phyloP scores from a whole-genome alignment of 2,797 vertebrate genomes.

The Lycodopsis pacificus region DNA sequence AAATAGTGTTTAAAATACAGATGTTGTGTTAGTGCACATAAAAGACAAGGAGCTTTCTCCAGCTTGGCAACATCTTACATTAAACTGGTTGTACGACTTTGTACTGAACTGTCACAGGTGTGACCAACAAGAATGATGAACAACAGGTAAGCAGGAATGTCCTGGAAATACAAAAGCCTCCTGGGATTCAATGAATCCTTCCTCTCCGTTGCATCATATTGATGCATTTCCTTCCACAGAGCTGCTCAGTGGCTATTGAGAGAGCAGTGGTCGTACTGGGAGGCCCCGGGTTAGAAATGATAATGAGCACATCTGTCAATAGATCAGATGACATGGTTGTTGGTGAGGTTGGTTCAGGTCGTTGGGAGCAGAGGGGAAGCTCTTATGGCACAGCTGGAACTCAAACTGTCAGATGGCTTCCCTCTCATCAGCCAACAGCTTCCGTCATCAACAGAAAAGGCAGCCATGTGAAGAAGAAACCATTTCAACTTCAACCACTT shows the following conservation, averaged over 20 bases:
- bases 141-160: constrained; percentile 44
- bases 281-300: constrained; percentile 11
- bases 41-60: constrained; percentile 42
- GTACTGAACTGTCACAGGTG: constrained; percentile 26
- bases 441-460: constrained; percentile 68
- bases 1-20: constrained; percentile 76
- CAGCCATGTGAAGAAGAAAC: constrained; percentile 68
- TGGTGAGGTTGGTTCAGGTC: not conserved
- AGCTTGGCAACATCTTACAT: constrained; percentile 40
- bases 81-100: constrained; percentile 32
- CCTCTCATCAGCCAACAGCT: constrained; percentile 40
- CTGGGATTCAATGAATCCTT: constrained; percentile 27
- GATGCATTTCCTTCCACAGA: not conserved
- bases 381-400: constrained; percentile 63
- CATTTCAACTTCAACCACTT: constrained; percentile 51
- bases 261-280: not conserved
- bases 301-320: not conserved
- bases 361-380: constrained; percentile 22
- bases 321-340: not conserved
- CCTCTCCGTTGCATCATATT: not conserved
- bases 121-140: constrained; percentile 36
- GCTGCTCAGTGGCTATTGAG: not conserved
- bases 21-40: constrained; percentile 69
- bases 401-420: constrained; percentile 43
- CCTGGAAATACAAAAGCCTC: constrained; percentile 41